A percentile compares a stretch with the other conserved stretches of the same genome.
Conservation (phyloP, 2,797 vertebrate species). For the Tinamus major region DNA sequence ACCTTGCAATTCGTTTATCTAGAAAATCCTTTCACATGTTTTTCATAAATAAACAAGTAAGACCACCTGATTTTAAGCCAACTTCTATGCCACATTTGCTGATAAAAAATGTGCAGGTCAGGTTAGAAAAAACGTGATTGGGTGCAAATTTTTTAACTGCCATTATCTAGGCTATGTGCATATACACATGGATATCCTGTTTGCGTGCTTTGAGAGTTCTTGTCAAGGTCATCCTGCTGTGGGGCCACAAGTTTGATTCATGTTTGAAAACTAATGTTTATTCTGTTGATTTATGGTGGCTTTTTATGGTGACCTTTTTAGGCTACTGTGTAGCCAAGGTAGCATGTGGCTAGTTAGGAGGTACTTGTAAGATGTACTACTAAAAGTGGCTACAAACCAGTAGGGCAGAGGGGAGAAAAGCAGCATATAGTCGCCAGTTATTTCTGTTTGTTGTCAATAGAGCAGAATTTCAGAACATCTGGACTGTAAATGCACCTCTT, state of each 20-base stretch:
- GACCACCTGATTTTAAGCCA: not conserved
- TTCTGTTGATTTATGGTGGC: not conserved
- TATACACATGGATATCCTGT: not conserved
- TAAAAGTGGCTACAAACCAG: not conserved
- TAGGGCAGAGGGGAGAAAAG: not conserved
- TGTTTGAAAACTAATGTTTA: not conserved
- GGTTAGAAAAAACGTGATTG: not conserved
- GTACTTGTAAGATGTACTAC: not conserved
- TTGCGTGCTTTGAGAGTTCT: not conserved
- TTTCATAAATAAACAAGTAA: not conserved
- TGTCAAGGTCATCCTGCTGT: not conserved
- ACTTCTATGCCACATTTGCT: not conserved
- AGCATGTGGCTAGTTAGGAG: not conserved
- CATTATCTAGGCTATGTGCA: not conserved
- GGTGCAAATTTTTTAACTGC: not conserved
- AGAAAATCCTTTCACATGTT: not conserved
- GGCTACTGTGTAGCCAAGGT: not conserved
- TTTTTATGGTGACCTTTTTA: slow-evolving; percentile 10
- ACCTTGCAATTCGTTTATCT: not conserved
- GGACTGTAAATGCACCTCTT: slow-evolving; percentile 49
- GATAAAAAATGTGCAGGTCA: not conserved
- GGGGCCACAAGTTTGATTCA: not conserved
- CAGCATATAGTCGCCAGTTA: not conserved
- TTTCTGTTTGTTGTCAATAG: not conserved
- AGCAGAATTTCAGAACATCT: slow-evolving; percentile 58